Conservation (phyloP, 64 coral and sea anemone species). For the Trachythela sp. region DNA sequence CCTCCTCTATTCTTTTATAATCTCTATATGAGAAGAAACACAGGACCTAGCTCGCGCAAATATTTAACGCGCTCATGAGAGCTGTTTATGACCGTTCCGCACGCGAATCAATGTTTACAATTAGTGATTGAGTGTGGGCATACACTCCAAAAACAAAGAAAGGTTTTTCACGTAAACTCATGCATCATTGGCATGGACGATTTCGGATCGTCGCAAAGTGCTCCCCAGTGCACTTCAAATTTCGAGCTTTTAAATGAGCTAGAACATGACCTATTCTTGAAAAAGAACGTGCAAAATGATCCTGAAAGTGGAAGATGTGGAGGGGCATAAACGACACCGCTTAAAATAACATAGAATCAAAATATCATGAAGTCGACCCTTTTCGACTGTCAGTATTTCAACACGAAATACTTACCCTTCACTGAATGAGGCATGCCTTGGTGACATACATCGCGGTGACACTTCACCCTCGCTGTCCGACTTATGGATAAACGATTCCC, state of each 20-base stretch:
- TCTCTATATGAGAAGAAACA: too few species aligned
- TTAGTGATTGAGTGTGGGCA: conserved; percentile 17
- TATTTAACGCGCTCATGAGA: conserved; percentile 14
- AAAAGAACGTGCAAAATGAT: too few species aligned
- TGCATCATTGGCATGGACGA: conserved; percentile 29
- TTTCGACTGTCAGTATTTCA: too few species aligned
- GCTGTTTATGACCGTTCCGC: not conserved
- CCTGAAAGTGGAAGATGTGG: too few species aligned
- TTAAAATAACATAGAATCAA: too few species aligned
- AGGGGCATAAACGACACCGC: too few species aligned
- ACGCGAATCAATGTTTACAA: not conserved
- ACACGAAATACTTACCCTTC: conserved; percentile 84
- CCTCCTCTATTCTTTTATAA: too few species aligned
- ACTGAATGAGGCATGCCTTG: conserved; percentile 96
- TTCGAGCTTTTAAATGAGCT: not conserved
- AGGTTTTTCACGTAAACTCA: conserved; percentile 25
- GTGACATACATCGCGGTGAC: conserved; percentile 88
- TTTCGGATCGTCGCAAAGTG: not conserved
- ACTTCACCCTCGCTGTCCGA: conserved; percentile 99
- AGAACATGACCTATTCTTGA: too few species aligned
- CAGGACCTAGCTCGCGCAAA: not conserved
- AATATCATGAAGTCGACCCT: too few species aligned
- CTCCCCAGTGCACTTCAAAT: conserved; percentile 11
- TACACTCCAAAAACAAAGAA: conserved; percentile 19
- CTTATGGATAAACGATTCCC: conserved; percentile 97